Conservation (phyloP, 2,113 vertebrate species). For the Egretta garzetta region DNA sequence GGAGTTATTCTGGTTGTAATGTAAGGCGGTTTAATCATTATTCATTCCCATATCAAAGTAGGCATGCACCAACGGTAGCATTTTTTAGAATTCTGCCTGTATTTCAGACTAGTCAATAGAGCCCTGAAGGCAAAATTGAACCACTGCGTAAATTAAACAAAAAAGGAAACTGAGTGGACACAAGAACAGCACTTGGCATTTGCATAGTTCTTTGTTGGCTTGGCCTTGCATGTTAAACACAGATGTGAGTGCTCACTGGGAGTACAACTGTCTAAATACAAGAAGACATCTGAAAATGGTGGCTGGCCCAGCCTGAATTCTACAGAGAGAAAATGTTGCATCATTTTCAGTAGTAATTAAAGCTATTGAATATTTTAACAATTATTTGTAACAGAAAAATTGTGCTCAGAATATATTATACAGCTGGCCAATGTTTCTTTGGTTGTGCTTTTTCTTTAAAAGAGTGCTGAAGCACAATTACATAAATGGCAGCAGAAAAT, state of each 20-base stretch:
- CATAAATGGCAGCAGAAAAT: neutral
- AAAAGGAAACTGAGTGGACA: neutral
- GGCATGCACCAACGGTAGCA: neutral
- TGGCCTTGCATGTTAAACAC: neutral
- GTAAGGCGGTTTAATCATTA: neutral
- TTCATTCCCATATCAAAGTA: neutral
- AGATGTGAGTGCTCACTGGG: neutral
- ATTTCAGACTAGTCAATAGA: neutral
- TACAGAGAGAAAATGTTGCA: neutral
- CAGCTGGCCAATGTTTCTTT: neutral
- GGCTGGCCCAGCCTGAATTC: neutral
- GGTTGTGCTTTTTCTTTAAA: neutral
- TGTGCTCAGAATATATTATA: slow-evolving; percentile 6
- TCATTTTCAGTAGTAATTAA: slow-evolving; percentile 28
- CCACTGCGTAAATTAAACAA: neutral
- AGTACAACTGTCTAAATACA: neutral
- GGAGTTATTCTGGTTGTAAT: neutral
- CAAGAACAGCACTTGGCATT: neutral
- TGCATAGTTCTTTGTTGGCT: neutral
- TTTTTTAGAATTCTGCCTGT: neutral
- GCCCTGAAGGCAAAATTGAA: neutral
- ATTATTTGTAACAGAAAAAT: neutral
- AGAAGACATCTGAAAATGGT: neutral
- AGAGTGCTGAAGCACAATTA: neutral
- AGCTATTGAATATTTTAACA: neutral